A percentile compares a stretch with the other conserved stretches of the same genome.
phyloP scores from a whole-genome alignment of 2,888 invertebrate genomes.

The Byasa hedistus region DNA sequence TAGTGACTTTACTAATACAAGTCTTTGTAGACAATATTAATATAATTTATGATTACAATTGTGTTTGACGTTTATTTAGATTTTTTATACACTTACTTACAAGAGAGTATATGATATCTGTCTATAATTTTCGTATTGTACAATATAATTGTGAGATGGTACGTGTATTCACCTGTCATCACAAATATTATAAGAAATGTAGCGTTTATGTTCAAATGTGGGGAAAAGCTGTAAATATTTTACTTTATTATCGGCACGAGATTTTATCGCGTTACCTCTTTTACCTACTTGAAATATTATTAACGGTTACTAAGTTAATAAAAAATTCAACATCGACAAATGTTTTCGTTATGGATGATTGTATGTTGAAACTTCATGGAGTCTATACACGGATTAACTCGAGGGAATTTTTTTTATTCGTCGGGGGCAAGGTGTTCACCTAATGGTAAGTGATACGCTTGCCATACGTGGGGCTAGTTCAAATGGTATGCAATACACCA shows the following conservation, averaged over 20 bases:
- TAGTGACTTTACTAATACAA: no score
- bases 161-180: constrained; percentile 10
- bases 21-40: no score
- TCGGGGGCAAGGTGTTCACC: no score
- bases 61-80: not conserved
- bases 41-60: not conserved
- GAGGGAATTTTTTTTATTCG: no score
- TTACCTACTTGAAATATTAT: not conserved
- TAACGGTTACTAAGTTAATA: not conserved
- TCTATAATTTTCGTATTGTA: not conserved
- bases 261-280: constrained; percentile 8
- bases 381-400: not conserved
- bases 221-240: constrained; percentile 10
- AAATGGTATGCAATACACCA: no score
- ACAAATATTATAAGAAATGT: constrained; percentile 16
- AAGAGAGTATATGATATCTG: not conserved
- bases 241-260: constrained; percentile 16
- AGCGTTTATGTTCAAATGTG: not conserved
- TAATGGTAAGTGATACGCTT: no score
- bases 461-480: no score
- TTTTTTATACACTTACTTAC: not conserved
- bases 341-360: not conserved
- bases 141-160: not conserved
- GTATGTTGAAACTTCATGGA: not conserved
- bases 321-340: not conserved